These are phyloP conservation scores for Elephantulus edwardii DNA, from an alignment of 2,113 vertebrate genomes.

Conservation along the genomic window DNA sequence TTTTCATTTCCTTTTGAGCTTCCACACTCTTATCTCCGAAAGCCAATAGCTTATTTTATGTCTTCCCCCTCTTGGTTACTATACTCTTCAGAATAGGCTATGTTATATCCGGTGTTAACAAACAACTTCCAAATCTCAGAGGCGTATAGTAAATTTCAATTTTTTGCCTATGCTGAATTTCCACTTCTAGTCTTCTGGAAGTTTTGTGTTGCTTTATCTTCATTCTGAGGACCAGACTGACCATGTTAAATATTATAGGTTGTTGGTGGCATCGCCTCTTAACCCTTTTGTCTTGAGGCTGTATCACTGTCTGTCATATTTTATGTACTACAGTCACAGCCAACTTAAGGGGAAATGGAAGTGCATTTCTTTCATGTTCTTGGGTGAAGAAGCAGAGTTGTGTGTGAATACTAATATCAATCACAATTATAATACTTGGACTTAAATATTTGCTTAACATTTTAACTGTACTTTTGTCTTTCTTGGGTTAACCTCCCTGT, in stretches of 20 bases:
- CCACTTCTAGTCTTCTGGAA: background rate
- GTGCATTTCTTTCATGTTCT: rapidly evolving
- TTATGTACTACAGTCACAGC: background rate
- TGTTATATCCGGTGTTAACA: constrained; percentile 7
- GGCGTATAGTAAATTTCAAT: constrained; percentile 35
- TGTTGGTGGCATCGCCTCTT: background rate
- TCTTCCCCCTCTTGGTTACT: constrained; percentile 50
- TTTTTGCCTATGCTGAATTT: background rate
- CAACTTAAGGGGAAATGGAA: background rate
- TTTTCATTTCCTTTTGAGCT: constrained; percentile 60
- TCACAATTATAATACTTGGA: background rate
- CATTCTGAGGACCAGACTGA: background rate
- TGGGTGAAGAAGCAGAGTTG: background rate
- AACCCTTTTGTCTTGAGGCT: background rate
- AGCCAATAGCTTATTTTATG: constrained; percentile 59
- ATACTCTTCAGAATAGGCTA: constrained; percentile 12
- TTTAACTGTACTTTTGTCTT: background rate
- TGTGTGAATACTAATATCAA: background rate
- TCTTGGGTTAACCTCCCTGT: background rate
- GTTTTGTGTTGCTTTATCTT: constrained; percentile 3
- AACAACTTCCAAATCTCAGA: constrained; percentile 29
- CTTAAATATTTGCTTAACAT: background rate
- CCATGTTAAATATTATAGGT: background rate
- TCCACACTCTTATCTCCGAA: constrained; percentile 49
- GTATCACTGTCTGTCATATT: background rate